These are phyloP conservation scores for Antigone vipio DNA, from an alignment of 2,113 vertebrate species.

Conservation along the genomic window DNA sequence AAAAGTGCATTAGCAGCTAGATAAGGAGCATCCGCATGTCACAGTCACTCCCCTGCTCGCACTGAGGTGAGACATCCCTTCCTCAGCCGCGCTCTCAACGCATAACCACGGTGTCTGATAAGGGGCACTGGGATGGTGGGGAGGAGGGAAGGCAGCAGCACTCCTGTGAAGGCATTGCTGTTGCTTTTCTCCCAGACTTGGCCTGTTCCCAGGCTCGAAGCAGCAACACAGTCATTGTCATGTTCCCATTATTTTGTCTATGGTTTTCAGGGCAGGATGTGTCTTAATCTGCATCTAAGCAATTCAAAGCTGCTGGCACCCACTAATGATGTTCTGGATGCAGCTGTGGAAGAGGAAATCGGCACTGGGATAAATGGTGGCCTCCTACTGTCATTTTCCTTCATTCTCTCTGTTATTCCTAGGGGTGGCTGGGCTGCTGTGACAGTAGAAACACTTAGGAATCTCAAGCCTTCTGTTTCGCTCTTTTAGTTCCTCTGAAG, in stretches of 20 bases:
- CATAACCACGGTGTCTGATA: background rate
- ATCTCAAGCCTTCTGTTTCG: background rate
- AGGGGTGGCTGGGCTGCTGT: background rate
- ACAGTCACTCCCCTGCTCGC: background rate
- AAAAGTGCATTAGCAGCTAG: conserved; percentile 39
- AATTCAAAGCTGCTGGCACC: background rate
- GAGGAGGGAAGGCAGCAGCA: background rate
- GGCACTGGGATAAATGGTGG: background rate
- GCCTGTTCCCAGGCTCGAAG: background rate
- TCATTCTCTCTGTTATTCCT: background rate
- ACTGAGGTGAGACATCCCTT: background rate
- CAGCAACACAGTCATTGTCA: background rate
- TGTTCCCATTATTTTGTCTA: background rate
- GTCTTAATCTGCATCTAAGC: background rate
- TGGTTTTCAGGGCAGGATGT: background rate
- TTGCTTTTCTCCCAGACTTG: background rate
- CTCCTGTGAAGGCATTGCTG: background rate
- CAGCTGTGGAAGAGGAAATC: background rate
- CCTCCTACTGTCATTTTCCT: background rate
- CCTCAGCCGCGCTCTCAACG: background rate
- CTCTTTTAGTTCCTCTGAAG: background rate
- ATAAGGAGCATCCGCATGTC: background rate
- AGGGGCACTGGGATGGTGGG: background rate
- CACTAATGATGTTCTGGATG: background rate
- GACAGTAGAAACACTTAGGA: background rate